Conservation (phyloP, 2,797 vertebrate genomes). For the Eremophila alpestris region DNA sequence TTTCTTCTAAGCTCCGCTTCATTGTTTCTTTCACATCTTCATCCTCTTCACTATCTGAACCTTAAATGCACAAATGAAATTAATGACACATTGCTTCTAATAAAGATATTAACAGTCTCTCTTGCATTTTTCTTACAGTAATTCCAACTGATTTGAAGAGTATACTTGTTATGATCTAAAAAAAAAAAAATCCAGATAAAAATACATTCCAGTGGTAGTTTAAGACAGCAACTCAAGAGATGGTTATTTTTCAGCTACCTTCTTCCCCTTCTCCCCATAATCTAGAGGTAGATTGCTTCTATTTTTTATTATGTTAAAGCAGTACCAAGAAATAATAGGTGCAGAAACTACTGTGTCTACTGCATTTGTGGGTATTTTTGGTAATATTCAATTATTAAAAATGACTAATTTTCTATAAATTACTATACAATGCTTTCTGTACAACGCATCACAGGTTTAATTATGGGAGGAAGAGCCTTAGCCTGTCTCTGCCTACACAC, state of each 20-base stretch:
- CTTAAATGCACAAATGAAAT: constrained; percentile 27
- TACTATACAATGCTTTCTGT: neutral
- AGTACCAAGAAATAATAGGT: neutral
- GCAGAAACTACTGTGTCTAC: neutral
- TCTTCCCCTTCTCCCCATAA: neutral
- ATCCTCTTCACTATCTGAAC: constrained; percentile 63
- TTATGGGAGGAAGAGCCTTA: neutral
- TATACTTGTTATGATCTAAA: neutral
- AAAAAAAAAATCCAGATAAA: neutral
- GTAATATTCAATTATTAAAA: neutral
- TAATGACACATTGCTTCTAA: neutral
- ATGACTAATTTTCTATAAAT: neutral
- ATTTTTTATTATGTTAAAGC: neutral
- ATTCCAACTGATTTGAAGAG: neutral
- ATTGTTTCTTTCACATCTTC: constrained; percentile 4
- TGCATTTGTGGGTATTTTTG: neutral
- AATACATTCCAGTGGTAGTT: neutral
- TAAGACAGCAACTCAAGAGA: neutral
- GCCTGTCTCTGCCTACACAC: rapidly evolving
- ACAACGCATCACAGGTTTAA: neutral
- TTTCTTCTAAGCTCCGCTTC: constrained; percentile 33
- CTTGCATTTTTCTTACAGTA: neutral
- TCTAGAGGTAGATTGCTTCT: neutral
- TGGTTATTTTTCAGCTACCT: neutral
- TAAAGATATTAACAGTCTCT: neutral